Evolutionary conservation across 2,888 invertebrate species (phyloP).

Genomic region (Oscheius sp.): DNA sequence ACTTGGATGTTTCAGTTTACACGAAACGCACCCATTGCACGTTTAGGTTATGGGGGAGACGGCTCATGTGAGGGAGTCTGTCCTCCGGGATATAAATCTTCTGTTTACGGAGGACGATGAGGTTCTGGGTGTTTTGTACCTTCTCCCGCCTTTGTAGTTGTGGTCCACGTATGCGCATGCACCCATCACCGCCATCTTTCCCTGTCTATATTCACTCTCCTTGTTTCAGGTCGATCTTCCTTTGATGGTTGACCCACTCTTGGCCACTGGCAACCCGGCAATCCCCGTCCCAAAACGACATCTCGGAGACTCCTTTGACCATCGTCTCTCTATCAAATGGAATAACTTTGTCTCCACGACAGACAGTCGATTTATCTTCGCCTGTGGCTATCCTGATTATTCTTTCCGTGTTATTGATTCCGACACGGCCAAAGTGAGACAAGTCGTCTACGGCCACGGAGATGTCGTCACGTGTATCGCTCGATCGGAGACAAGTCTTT

Average conservation of each 20-base stretch:
- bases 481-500: conserved; percentile 96
- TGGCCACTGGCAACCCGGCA: conserved; percentile 80
- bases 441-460: conserved; percentile 98
- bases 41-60: conserved; percentile 27
- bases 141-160: conserved; percentile 10
- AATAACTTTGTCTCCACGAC: conserved; percentile 98
- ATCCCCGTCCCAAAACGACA: conserved; percentile 81
- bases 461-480: conserved; percentile 98
- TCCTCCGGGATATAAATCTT: conserved; percentile 30
- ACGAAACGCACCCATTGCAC: conserved; percentile 9
- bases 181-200: background rate
- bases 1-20: background rate
- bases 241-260: conserved; percentile 92
- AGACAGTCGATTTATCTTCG: conserved; percentile 93
- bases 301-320: conserved; percentile 97
- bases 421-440: conserved; percentile 95
- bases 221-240: conserved; percentile 82
- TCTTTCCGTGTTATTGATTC: conserved; percentile 97
- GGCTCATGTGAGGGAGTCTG: conserved; percentile 1
- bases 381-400: conserved; percentile 99
- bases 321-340: conserved; percentile 89
- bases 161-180: conserved; percentile 21
- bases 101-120: conserved; percentile 30
- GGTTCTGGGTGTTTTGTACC: conserved; percentile 11
- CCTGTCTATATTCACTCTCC: background rate